Conservation (phyloP, 2,888 invertebrate genomes). For the Trichopria drosophilae region DNA sequence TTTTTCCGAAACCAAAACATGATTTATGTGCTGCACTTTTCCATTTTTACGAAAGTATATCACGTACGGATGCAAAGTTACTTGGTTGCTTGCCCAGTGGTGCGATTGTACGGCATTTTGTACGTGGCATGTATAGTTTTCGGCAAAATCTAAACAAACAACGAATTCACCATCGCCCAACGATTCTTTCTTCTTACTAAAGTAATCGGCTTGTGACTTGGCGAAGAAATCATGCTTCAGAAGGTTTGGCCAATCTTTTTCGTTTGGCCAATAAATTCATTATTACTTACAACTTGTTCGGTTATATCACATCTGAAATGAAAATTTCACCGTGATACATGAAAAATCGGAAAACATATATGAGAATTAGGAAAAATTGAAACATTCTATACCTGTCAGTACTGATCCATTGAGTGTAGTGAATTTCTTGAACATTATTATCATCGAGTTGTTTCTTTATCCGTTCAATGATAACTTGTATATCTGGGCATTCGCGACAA, state of each 20-base stretch:
- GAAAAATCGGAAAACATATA: no score
- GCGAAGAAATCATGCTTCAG: no score
- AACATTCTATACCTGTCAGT: conserved; percentile 25
- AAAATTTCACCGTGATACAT: no score
- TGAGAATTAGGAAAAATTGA: no score
- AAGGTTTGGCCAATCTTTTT: conserved; percentile 10
- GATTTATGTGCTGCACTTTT: conserved; percentile 5
- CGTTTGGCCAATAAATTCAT: neutral
- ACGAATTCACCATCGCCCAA: conserved; percentile 16
- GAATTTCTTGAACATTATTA: conserved; percentile 8
- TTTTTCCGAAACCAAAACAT: conserved; percentile 14
- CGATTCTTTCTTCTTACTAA: conserved; percentile 15
- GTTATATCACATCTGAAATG: no score
- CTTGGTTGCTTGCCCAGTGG: conserved; percentile 17
- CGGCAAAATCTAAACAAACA: conserved; percentile 22
- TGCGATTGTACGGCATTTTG: conserved; percentile 18
- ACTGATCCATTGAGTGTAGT: conserved; percentile 11
- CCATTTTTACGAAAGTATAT: conserved; percentile 16
- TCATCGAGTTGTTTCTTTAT: no score
- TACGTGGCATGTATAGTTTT: conserved; percentile 29
- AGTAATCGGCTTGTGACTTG: conserved; percentile 22
- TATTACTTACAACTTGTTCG: no score
- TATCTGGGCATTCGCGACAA: conserved; percentile 14
- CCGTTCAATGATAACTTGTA: neutral
- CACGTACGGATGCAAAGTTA: conserved; percentile 13